A percentile compares a stretch with the other conserved stretches of the same genome.
Evolutionary conservation across 2,888 invertebrate genomes (phyloP).

Genomic region (Listrodromus nycthemerus): DNA sequence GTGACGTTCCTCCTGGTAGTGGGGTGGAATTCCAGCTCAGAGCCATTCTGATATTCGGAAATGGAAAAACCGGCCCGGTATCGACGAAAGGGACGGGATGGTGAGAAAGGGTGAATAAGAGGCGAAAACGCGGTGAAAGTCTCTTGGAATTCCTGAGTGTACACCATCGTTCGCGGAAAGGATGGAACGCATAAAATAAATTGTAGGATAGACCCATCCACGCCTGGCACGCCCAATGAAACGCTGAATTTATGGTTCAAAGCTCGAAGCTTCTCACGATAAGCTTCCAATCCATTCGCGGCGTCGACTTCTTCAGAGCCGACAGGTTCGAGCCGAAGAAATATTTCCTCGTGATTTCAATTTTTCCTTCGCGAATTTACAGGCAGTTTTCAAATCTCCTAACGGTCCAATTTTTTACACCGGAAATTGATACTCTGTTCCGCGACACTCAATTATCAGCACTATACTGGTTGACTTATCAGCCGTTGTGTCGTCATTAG

Average conservation of each 20-base stretch:
- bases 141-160: not conserved
- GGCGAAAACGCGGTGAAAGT: not conserved
- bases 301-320: slow-evolving; percentile 24
- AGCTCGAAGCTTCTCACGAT: slow-evolving; percentile 26
- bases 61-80: not conserved
- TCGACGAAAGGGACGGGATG: not conserved
- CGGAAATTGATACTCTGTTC: too few relatives aligned
- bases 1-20: not conserved
- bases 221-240: slow-evolving; percentile 1
- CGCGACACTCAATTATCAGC: too few relatives aligned
- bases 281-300: slow-evolving; percentile 25
- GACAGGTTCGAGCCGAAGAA: not conserved
- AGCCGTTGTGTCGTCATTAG: not conserved
- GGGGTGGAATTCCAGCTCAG: not conserved
- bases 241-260: slow-evolving; percentile 46
- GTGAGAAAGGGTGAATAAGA: slow-evolving; percentile 27
- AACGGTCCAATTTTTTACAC: not conserved
- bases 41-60: not conserved
- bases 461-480: not conserved
- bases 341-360: slow-evolving; percentile 28
- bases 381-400: not conserved
- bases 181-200: slow-evolving; percentile 32
- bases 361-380: slow-evolving; percentile 29
- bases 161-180: not conserved
- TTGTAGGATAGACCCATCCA: slow-evolving; percentile 26